Conservation (phyloP, 2,888 invertebrate species). For the Priocnemis perturbator region DNA sequence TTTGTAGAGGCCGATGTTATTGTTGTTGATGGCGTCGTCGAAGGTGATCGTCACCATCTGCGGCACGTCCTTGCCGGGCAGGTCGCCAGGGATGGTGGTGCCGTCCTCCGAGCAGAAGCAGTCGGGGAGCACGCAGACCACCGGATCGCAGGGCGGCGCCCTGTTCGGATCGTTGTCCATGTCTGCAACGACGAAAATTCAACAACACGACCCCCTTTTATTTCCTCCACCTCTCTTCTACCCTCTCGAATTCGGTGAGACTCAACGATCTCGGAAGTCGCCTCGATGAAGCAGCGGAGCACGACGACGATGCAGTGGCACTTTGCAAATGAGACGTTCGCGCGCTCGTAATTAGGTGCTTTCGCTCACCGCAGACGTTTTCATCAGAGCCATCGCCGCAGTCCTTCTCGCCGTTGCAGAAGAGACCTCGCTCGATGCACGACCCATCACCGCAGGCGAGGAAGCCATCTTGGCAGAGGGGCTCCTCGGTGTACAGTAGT, state of each 20-base stretch:
- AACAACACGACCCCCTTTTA: not conserved
- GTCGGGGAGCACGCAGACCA: constrained; percentile 91
- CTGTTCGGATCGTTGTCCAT: constrained; percentile 95
- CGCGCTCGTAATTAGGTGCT: no score
- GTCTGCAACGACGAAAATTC: constrained; percentile 77
- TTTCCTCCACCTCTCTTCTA: no score
- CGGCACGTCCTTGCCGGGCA: constrained; percentile 90
- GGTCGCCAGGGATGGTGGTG: constrained; percentile 89
- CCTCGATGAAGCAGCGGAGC: no score
- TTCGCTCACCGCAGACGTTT: constrained; percentile 88
- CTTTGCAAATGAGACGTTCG: no score
- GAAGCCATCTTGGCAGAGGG: constrained; percentile 90
- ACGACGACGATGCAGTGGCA: not conserved
- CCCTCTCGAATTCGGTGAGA: no score
- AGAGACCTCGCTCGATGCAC: constrained; percentile 92
- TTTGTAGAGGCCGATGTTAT: constrained; percentile 95
- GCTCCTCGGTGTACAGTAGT: constrained; percentile 91
- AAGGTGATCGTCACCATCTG: constrained; percentile 97
- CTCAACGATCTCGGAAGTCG: no score
- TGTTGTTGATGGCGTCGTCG: constrained; percentile 96
- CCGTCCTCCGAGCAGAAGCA: constrained; percentile 97
- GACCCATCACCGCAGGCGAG: constrained; percentile 91
- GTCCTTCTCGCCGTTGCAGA: constrained; percentile 95
- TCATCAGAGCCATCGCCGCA: constrained; percentile 93
- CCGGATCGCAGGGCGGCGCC: constrained; percentile 91